These are phyloP conservation scores for Nephrotoma flavescens DNA, from an alignment of 2,888 invertebrate species.

Conservation along the genomic window DNA sequence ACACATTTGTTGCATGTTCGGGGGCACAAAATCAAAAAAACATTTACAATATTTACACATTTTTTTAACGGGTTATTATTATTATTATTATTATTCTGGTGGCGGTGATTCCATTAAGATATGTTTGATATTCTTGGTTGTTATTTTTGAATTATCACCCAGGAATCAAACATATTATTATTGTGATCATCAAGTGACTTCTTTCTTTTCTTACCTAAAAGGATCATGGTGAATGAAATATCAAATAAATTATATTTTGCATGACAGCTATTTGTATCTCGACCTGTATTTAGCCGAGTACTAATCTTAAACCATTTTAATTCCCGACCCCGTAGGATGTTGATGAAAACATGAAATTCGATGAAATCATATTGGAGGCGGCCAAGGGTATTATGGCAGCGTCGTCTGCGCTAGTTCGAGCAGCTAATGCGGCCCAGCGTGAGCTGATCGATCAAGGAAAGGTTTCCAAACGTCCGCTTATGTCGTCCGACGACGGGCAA, in stretches of 20 bases:
- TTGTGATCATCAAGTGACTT: slow-evolving; percentile 38
- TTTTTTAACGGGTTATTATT: neutral
- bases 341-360: slow-evolving; percentile 91
- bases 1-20: neutral
- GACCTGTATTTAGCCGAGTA: neutral
- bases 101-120: slow-evolving; percentile 61
- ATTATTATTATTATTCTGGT: slow-evolving; percentile 8
- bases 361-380: slow-evolving; percentile 97
- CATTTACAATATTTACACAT: neutral
- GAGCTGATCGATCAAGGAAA: slow-evolving; percentile 89
- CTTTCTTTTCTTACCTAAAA: slow-evolving; percentile 9
- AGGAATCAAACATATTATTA: slow-evolving; percentile 99
- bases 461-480: slow-evolving; percentile 65
- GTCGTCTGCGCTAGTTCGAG: slow-evolving; percentile 89
- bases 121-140: slow-evolving; percentile 99
- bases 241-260: neutral
- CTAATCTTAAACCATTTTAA: neutral
- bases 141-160: slow-evolving; percentile 68
- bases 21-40: neutral
- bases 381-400: slow-evolving; percentile 96
- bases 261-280: neutral
- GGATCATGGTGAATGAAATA: neutral
- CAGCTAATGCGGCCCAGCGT: slow-evolving; percentile 91
- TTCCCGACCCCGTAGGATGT: slow-evolving; percentile 46
- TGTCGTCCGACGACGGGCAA: slow-evolving; percentile 88